Evolutionary conservation across 2,888 invertebrate genomes (phyloP), one percentile per base, ranked within the genome.

Genomic region (Autographa pulchrina): DNA sequence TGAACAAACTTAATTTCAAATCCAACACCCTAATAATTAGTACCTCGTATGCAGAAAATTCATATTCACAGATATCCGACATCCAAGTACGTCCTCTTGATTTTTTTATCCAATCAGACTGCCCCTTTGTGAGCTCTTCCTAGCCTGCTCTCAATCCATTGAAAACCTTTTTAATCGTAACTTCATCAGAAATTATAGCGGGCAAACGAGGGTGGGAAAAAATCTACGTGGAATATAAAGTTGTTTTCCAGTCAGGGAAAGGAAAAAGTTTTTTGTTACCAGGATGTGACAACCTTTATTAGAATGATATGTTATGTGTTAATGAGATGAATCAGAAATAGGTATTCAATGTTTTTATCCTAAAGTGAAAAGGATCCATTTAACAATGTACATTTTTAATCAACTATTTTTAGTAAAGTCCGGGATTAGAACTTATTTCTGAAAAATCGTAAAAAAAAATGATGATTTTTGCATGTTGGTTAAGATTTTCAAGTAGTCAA

Each of bases 111-210:
- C 41, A 70, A 66, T 75, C 60, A 38, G 52, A 66, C 64, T 67
- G 70, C 56, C 66, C 59, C 66, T 77, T 77, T 76, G 65, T 64
- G 52, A 70, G 62, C 18, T 75, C 63, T 70, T 66, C 31, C 9
- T 9, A 31, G 31, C 18, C 16, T 16, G 65, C 41, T 64, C 65
- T 31, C 66, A 66, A 77, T 75, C 64, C 20, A 25, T 6, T 69
- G 64, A 31, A 8, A 13, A 35, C 68, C 74, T 54, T 2, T 56
- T 74, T 54, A 48, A 73, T 62, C 38, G 25, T 59, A 54, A 59
- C 52, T 69, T 31, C 20, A 31, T 62, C 20, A 20, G 32, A 48
- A 48, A 68, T 59, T 61, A 38, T 38, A 31, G 25, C 6, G 11
- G n/a, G 54, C 48, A n/a, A 56, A 20, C 20, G 25, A 25, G 54